Conservation (phyloP, 2,113 vertebrate genomes). For the Sylvia atricapilla region DNA sequence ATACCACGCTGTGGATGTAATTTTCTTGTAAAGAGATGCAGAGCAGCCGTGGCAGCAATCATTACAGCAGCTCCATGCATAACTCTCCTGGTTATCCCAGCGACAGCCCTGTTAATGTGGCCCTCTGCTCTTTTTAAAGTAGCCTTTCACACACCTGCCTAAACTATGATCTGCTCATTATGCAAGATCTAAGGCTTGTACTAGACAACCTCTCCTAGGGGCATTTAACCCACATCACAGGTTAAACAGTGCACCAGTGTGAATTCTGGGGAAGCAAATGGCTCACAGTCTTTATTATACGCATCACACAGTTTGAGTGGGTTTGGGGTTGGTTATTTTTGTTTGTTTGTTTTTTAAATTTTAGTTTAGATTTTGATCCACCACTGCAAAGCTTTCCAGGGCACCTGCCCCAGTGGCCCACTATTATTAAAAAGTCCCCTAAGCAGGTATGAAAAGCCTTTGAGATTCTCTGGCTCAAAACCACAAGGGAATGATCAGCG, state of each 20-base stretch:
- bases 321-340: neutral
- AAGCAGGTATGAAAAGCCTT: neutral
- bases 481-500: neutral
- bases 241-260: neutral
- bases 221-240: neutral
- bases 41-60: neutral
- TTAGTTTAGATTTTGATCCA: neutral
- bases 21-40: neutral
- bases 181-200: neutral
- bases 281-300: neutral
- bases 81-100: neutral
- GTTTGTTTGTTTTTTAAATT: neutral
- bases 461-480: neutral
- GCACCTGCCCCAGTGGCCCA: neutral
- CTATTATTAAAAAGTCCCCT: neutral
- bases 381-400: neutral
- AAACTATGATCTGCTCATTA: neutral
- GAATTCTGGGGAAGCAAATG: neutral
- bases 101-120: neutral
- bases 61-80: neutral
- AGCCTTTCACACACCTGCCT: neutral
- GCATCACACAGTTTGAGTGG: neutral
- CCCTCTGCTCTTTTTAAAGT: neutral
- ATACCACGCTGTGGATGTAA: neutral
- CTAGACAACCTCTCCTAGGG: neutral